A percentile compares a stretch with the other conserved stretches of the same genome.
Evolutionary conservation across 2,797 vertebrate genomes (phyloP).

Genomic region (Australoheros facetus): DNA sequence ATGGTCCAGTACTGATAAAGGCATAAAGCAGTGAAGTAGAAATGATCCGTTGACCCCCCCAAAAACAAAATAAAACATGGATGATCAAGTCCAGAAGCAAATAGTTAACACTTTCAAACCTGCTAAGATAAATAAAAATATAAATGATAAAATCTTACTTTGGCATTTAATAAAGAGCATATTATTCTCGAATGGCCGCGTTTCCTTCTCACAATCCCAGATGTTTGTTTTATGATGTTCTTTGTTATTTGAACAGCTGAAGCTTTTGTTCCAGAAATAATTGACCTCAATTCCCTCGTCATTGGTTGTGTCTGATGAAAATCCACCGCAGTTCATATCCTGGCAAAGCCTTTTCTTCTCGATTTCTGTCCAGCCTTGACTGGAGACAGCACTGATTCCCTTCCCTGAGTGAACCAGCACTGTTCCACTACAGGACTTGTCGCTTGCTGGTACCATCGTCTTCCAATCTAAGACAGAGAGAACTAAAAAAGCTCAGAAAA

Average conservation of each 20-base stretch:
- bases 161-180: constrained; percentile 52
- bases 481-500: neutral
- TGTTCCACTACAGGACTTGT: constrained; percentile 41
- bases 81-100: neutral
- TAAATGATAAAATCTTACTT: constrained; percentile 39
- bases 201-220: constrained; percentile 57
- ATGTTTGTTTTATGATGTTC: neutral
- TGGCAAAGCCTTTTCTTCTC: constrained; percentile 25
- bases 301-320: rapidly evolving
- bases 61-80: too few relatives aligned
- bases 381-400: rapidly evolving
- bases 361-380: neutral
- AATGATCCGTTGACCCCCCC: neutral
- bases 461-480: constrained; percentile 38
- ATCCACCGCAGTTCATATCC: constrained; percentile 52
- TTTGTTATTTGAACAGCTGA: constrained; percentile 14
- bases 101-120: neutral
- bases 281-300: rapidly evolving
- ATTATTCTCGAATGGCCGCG: rapidly evolving
- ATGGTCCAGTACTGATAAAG: neutral
- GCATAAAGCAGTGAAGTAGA: neutral
- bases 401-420: neutral
- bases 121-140: neutral
- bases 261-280: constrained; percentile 26
- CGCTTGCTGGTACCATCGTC: constrained; percentile 18